These are phyloP conservation scores for Chionomys nivalis DNA, from an alignment of 2,113 vertebrate species.

Conservation along the genomic window DNA sequence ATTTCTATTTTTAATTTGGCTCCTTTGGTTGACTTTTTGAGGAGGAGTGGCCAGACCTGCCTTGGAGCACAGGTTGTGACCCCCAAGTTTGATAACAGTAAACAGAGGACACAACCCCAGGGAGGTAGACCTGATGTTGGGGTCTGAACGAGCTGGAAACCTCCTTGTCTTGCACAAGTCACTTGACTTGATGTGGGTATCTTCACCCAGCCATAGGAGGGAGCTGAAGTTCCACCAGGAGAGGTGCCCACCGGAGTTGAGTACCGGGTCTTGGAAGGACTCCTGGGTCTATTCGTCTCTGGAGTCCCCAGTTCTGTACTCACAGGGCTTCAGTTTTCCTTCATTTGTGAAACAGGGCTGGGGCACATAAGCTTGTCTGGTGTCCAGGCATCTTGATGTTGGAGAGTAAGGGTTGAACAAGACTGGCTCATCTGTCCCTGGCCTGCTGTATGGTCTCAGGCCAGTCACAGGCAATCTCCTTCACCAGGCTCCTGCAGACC, in stretches of 20 bases:
- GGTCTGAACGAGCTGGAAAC: neutral
- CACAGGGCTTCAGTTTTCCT: neutral
- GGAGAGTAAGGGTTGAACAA: neutral
- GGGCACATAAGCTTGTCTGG: neutral
- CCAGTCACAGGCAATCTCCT: neutral
- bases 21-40: neutral
- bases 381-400: neutral
- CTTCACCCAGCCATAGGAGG: rapidly evolving
- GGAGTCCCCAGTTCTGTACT: too few relatives aligned
- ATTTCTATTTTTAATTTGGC: neutral
- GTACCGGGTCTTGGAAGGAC: neutral
- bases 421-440: neutral
- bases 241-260: neutral
- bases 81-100: neutral
- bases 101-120: neutral
- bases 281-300: neutral
- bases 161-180: neutral
- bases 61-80: neutral
- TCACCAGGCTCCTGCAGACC: neutral
- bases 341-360: neutral
- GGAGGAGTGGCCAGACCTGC: neutral
- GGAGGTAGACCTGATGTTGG: neutral
- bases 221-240: neutral
- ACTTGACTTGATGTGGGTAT: neutral
- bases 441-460: neutral